Evolutionary conservation across 2,113 vertebrate species (phyloP).

Genomic region (Candoia aspera): DNA sequence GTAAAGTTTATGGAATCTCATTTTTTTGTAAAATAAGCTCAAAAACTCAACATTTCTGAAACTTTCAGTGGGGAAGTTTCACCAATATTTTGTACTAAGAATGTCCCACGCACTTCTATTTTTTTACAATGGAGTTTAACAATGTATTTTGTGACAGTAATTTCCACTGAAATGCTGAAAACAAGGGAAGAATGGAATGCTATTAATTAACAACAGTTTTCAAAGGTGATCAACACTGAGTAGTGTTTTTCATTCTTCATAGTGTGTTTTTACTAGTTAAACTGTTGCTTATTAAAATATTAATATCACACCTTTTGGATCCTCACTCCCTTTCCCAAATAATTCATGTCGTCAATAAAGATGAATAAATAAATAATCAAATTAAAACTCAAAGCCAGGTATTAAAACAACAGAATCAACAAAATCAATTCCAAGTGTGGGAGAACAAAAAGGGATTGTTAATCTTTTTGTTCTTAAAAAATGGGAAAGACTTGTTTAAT

Average conservation of each 20-base stretch:
- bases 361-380: neutral
- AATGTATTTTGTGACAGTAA: slow-evolving; percentile 79
- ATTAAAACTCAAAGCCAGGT: neutral
- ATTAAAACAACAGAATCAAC: neutral
- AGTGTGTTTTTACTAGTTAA: slow-evolving; percentile 23
- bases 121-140: slow-evolving; percentile 78
- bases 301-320: neutral
- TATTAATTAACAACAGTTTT: slow-evolving; percentile 74
- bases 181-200: slow-evolving; percentile 69
- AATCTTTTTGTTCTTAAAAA: neutral
- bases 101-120: slow-evolving; percentile 81
- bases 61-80: slow-evolving; percentile 68
- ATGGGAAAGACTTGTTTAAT: neutral
- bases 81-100: slow-evolving; percentile 74
- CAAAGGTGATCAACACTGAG: slow-evolving; percentile 65
- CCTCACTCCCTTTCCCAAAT: neutral
- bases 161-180: slow-evolving; percentile 67
- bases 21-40: slow-evolving; percentile 73
- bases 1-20: slow-evolving; percentile 71
- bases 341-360: neutral
- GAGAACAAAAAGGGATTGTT: neutral
- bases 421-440: neutral
- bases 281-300: neutral
- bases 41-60: slow-evolving; percentile 59
- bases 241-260: slow-evolving; percentile 67